A percentile compares a stretch with the other conserved stretches of the same genome.
Evolutionary conservation across 2,888 invertebrate species (phyloP).

Genomic region (Quadroppia sp.): DNA sequence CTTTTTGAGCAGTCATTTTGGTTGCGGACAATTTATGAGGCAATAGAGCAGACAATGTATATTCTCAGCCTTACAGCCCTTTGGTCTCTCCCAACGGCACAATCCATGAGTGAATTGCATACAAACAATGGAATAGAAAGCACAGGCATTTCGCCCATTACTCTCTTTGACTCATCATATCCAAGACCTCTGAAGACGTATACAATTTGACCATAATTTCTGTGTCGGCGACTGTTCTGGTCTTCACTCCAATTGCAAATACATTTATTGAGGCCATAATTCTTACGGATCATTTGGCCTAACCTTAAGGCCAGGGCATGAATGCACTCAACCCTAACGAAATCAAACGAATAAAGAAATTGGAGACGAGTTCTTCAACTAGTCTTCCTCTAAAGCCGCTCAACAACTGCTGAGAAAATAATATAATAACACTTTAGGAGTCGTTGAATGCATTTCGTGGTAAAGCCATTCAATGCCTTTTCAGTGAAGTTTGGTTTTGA

Average conservation of each 20-base stretch:
- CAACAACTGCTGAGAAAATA: conserved; percentile 21
- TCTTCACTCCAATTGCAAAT: background rate
- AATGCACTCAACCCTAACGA: conserved; percentile 26
- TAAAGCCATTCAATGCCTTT: background rate
- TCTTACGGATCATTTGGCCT: conserved; percentile 29
- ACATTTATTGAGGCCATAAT: conserved; percentile 18
- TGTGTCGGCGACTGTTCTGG: conserved; percentile 3
- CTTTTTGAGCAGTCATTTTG: background rate
- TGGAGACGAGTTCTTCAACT: background rate
- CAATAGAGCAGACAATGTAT: background rate
- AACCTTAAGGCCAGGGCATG: background rate
- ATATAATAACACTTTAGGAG: conserved; percentile 26
- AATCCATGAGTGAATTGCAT: conserved; percentile 5
- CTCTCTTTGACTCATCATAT: background rate
- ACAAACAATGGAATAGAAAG: background rate
- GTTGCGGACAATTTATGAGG: conserved; percentile 17
- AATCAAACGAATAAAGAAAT: background rate
- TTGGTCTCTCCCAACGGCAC: conserved; percentile 19
- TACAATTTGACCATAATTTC: background rate
- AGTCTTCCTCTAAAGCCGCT: background rate
- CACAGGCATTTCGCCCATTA: conserved; percentile 21
- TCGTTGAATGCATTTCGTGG: conserved; percentile 19
- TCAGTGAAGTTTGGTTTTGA: background rate
- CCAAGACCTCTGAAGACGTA: background rate
- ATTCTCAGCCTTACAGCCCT: background rate